phyloP scores from a whole-genome alignment of 2,888 invertebrate genomes.

The Ophion obscuratus region DNA sequence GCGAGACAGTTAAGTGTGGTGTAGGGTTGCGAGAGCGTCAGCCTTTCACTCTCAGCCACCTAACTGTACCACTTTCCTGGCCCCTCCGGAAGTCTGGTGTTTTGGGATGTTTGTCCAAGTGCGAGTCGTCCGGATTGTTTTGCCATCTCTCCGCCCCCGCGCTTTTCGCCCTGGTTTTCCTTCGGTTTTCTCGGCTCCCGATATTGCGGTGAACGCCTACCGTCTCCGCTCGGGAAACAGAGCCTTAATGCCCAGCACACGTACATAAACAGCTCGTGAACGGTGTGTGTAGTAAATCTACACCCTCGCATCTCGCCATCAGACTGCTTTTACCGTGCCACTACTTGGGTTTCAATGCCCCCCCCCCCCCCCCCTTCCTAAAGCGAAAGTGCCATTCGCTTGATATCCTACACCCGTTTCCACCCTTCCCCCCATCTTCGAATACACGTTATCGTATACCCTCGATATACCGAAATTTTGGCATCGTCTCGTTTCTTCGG shows the following conservation, averaged over 20 bases:
- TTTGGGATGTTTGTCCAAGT: conserved; percentile 77
- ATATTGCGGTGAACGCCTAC: conserved; percentile 22
- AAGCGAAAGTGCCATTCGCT: conserved; percentile 52
- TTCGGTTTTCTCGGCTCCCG: conserved; percentile 58
- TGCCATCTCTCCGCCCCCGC: conserved; percentile 59
- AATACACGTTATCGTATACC: conserved; percentile 44
- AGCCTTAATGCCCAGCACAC: conserved; percentile 57
- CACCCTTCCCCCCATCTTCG: conserved; percentile 32
- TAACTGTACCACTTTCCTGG: conserved; percentile 27
- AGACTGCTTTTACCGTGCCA: conserved; percentile 64
- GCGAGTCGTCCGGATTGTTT: conserved; percentile 73
- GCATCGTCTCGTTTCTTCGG: conserved; percentile 4
- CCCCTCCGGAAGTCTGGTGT: conserved; percentile 74
- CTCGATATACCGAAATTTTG: conserved; percentile 33
- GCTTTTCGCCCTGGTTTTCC: conserved; percentile 62
- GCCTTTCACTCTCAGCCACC: conserved; percentile 34
- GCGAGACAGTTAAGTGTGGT: background rate
- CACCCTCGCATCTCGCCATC: conserved; percentile 61
- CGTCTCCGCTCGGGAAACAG: conserved; percentile 18
- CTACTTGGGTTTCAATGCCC: conserved; percentile 60
- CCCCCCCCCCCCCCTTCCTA: conserved; percentile 1
- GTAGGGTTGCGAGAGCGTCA: conserved; percentile 17
- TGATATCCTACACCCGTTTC: conserved; percentile 57
- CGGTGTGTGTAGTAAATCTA: conserved; percentile 60
- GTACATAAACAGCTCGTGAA: conserved; percentile 40